phyloP scores from a whole-genome alignment of 2,113 vertebrate species.

The Beaufortia kweichowensis region DNA sequence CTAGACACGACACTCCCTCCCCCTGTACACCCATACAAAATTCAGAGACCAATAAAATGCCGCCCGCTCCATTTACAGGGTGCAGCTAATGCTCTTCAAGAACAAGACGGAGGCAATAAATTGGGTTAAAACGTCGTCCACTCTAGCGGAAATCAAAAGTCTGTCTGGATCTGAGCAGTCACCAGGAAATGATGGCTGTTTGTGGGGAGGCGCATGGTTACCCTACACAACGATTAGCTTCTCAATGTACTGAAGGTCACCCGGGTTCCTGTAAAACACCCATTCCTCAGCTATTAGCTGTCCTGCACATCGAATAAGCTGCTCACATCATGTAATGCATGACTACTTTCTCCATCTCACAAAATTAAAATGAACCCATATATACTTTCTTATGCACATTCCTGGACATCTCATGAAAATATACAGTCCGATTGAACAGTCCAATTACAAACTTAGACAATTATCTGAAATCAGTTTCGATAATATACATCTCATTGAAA shows the following conservation, averaged over 20 bases:
- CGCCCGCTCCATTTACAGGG: background rate
- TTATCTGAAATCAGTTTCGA: no score
- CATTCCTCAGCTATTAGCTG: background rate
- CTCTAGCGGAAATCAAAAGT: conserved; percentile 67
- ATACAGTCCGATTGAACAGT: no score
- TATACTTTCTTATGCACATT: no score
- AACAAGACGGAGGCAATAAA: conserved; percentile 60
- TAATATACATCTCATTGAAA: no score
- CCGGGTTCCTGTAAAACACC: background rate
- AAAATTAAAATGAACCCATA: no score
- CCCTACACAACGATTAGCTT: background rate
- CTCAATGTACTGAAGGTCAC: conserved; percentile 4
- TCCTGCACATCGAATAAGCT: conserved; percentile 2
- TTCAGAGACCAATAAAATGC: conserved; percentile 61
- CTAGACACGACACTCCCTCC: conserved; percentile 16
- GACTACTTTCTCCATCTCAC: no score
- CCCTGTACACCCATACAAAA: conserved; percentile 57
- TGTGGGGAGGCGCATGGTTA: background rate
- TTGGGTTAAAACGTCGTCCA: conserved; percentile 69
- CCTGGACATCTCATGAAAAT: no score
- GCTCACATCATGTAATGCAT: background rate
- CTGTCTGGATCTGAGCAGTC: conserved; percentile 51
- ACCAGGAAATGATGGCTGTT: conserved; percentile 40
- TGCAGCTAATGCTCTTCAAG: conserved; percentile 54
- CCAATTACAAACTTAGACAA: no score